Evolutionary conservation across 2,797 vertebrate species (phyloP), one percentile per base, ranked within the genome.

Genomic region (Chelonia mydas): DNA sequence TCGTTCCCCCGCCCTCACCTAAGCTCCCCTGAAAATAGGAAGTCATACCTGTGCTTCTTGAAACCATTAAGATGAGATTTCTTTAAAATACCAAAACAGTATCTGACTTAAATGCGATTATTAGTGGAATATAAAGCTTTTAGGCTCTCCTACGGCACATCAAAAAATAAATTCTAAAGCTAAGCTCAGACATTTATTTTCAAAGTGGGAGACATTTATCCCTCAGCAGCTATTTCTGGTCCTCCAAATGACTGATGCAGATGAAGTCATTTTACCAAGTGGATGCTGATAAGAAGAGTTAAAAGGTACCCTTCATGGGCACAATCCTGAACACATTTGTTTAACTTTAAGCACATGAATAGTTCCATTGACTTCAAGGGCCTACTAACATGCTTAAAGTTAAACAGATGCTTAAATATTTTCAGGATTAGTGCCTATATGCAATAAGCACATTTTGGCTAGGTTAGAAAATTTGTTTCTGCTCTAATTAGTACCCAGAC

Each of bases 161-260:
- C 23, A n/a, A 85, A 95, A 91, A 90, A 61, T 80, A 81, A 49
- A 49, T 49, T 92, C 83, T 47, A 87, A 65, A 83, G 51, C 13
- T 93, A 25, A 94, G 80, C 82, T 88, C 51, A 82, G 81, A 74
- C 11, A n/a, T 54, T 84, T 50, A 89, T 72, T 80, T 93, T 78
- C 91, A 87, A 81, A 93, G 74, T 9, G 33, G 59, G 96, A 93
- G 78, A 82, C 80, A 53, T 83, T 95, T 88, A 90, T 92, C 80
- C 49, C 82, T 77, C 59, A 81, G 94, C 86, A 95, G 76, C 81
- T 81, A 84, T 2, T 17, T 23, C 1, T 3, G 81, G 83, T 59
- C 82, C 86, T 49, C 79, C 94, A 86, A 74, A 78, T 16, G 21
- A 94, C 23, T 15, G 77, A 88, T 0, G 17, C 54, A 93, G 57